These are phyloP conservation scores for Chauna torquata DNA, from an alignment of 2,113 vertebrate species.

Conservation along the genomic window DNA sequence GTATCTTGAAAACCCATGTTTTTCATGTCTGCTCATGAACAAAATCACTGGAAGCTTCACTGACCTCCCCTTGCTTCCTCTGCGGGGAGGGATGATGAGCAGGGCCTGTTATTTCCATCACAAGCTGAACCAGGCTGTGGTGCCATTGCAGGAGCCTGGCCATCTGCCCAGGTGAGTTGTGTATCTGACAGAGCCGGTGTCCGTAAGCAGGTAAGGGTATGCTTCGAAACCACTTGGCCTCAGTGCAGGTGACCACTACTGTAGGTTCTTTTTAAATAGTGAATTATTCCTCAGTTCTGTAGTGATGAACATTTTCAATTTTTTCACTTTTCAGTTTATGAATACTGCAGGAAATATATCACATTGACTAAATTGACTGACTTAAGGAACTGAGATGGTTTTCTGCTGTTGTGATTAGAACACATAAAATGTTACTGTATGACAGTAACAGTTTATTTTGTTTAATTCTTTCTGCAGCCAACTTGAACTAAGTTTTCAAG, in stretches of 20 bases:
- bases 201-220: neutral
- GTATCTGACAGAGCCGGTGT: neutral
- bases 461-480: neutral
- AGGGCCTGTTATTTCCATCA: neutral
- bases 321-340: neutral
- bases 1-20: neutral
- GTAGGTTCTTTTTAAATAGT: neutral
- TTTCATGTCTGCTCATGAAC: neutral
- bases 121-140: neutral
- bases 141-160: neutral
- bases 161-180: neutral
- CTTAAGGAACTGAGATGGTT: neutral
- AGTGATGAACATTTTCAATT: neutral
- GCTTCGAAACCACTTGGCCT: neutral
- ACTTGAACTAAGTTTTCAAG: neutral
- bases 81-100: neutral
- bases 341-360: neutral
- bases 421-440: neutral
- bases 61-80: neutral
- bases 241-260: neutral
- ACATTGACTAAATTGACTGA: neutral
- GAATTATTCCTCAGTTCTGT: neutral
- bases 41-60: neutral
- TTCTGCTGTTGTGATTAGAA: constrained; percentile 1
- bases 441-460: neutral